Evolutionary conservation across 2,113 vertebrate genomes (phyloP).

Genomic region (Corythaixoides concolor): DNA sequence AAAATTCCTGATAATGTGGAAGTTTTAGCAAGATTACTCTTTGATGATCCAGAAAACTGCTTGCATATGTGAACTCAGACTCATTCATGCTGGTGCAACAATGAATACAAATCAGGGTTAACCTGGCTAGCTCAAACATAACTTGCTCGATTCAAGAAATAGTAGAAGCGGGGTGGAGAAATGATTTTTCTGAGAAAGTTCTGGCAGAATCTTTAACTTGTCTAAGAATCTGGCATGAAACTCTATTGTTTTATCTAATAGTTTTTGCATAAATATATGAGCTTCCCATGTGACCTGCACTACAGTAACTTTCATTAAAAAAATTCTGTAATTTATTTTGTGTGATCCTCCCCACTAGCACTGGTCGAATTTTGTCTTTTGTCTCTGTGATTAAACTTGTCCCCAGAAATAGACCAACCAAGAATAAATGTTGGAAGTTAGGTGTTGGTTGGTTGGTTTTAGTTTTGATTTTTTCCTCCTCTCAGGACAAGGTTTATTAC

Average conservation of each 20-base stretch:
- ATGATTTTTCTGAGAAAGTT: background rate
- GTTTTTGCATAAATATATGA: background rate
- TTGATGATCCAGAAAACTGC: background rate
- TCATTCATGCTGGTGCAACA: accelerated
- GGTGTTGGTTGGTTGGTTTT: background rate
- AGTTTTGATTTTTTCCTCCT: background rate
- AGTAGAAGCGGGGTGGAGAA: background rate
- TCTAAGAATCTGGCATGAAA: background rate
- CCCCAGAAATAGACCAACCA: background rate
- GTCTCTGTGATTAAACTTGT: background rate
- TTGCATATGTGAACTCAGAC: background rate
- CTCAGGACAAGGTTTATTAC: background rate
- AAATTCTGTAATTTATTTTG: background rate
- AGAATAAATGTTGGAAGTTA: background rate
- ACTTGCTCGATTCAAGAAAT: background rate
- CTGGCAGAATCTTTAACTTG: background rate
- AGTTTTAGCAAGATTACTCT: background rate
- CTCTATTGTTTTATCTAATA: background rate
- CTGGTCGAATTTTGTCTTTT: background rate
- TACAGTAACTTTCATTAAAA: background rate
- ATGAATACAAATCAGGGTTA: background rate
- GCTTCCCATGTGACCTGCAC: background rate
- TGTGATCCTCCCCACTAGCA: background rate
- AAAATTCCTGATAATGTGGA: background rate
- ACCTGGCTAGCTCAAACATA: background rate